A percentile compares a stretch with the other conserved stretches of the same genome.
These are phyloP conservation scores for Acanthopleura granulata DNA, from an alignment of 2,888 invertebrate species.

Conservation along the genomic window DNA sequence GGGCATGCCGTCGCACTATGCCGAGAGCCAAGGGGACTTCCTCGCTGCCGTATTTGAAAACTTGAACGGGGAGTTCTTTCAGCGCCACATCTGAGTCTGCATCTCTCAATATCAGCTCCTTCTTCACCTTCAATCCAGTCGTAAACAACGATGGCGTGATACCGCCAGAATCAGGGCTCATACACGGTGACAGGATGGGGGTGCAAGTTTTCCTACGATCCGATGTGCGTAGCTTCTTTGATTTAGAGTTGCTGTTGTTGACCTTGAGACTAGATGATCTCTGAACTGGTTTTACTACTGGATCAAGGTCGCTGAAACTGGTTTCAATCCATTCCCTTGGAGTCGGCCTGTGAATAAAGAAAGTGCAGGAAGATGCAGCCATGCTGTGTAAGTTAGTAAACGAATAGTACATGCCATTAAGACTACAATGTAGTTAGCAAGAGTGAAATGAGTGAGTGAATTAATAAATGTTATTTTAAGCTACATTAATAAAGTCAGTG, in stretches of 20 bases:
- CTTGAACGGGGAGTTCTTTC: conserved; percentile 30
- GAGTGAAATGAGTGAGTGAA: too few species aligned
- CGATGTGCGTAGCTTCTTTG: conserved; percentile 33
- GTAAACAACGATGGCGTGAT: not conserved
- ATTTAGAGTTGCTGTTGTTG: conserved; percentile 41
- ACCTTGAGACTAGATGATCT: conserved; percentile 61
- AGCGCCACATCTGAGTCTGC: conserved; percentile 24
- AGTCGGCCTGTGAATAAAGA: conserved; percentile 12
- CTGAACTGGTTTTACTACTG: conserved; percentile 42
- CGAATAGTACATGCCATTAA: too few species aligned
- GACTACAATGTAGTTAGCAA: too few species aligned
- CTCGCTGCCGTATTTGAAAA: conserved; percentile 48
- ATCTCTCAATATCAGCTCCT: not conserved
- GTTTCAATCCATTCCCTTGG: not conserved
- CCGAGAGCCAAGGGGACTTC: conserved; percentile 49
- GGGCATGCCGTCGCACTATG: conserved; percentile 46
- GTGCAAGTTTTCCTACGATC: conserved; percentile 59
- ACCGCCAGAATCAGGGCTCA: not conserved
- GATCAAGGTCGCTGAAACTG: conserved; percentile 26
- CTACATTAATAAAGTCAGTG: too few species aligned
- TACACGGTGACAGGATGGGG: conserved; percentile 39
- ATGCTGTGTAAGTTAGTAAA: too few species aligned
- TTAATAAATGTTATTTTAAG: too few species aligned
- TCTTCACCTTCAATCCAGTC: not conserved
- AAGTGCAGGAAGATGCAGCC: too few species aligned